Percentiles rank a stretch among this genome's conserved stretches.
These are phyloP conservation scores for Helleia helle DNA, from an alignment of 2,888 invertebrate genomes.

Conservation along the genomic window DNA sequence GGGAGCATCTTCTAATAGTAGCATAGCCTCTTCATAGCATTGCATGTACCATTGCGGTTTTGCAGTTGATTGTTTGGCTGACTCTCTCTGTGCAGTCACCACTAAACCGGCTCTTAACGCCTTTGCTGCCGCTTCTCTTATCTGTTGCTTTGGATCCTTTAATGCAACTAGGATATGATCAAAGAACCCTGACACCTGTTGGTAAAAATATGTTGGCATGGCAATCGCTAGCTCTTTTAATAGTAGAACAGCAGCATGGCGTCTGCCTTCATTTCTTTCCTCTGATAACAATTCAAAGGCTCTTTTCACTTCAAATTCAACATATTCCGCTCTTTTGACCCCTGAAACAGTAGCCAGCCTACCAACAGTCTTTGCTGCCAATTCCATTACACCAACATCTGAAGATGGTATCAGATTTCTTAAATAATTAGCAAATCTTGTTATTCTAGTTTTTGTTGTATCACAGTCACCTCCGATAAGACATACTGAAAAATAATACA, in stretches of 20 bases:
- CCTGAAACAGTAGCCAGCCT: constrained; percentile 93
- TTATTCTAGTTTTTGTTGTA: constrained; percentile 90
- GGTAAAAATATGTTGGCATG: constrained; percentile 98
- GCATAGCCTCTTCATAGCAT: constrained; percentile 92
- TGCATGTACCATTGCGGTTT: constrained; percentile 94
- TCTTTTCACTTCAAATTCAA: constrained; percentile 97
- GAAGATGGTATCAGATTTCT: constrained; percentile 91
- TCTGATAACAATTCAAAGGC: constrained; percentile 96
- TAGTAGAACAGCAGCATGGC: constrained; percentile 94
- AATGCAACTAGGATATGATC: constrained; percentile 94
- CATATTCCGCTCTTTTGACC: constrained; percentile 95
- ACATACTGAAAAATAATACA: constrained; percentile 84
- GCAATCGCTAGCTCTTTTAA: constrained; percentile 94
- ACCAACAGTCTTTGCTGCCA: constrained; percentile 96
- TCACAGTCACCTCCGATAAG: constrained; percentile 95
- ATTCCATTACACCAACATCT: constrained; percentile 95
- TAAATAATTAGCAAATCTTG: constrained; percentile 93
- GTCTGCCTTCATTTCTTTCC: constrained; percentile 91
- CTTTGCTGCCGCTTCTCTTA: constrained; percentile 94
- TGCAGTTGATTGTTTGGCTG: constrained; percentile 91
- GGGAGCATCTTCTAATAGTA: constrained; percentile 81
- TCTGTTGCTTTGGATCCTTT: constrained; percentile 91
- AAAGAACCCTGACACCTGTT: constrained; percentile 94
- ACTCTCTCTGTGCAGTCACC: constrained; percentile 96
- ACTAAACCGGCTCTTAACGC: constrained; percentile 95